Evolutionary conservation across 2,113 vertebrate species (phyloP).

Genomic region (Numenius arquata): DNA sequence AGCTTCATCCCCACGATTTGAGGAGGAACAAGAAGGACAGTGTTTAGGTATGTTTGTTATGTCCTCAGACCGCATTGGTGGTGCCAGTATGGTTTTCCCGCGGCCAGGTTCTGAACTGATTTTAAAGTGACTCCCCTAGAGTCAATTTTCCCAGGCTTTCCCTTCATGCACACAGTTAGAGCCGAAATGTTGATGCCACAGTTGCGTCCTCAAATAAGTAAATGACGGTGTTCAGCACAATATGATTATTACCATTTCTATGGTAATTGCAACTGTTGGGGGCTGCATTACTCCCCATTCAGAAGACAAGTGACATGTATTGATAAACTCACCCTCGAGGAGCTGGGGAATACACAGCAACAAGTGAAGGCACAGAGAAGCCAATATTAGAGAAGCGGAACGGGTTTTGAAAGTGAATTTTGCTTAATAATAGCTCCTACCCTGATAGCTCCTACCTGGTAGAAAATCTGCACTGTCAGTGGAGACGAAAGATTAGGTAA

Average conservation of each 20-base stretch:
- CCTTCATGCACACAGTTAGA: background rate
- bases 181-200: background rate
- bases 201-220: background rate
- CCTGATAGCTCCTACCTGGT: background rate
- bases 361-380: background rate
- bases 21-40: background rate
- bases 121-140: background rate
- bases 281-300: background rate
- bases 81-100: background rate
- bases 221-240: background rate
- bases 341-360: background rate
- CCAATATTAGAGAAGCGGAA: background rate
- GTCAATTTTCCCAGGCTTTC: background rate
- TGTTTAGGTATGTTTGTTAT: background rate
- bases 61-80: background rate
- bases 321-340: fast-evolving
- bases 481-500: background rate
- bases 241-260: background rate
- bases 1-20: background rate
- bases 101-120: background rate
- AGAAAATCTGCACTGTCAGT: background rate
- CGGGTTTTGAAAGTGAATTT: background rate
- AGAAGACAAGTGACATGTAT: background rate
- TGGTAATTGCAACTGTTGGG: background rate
- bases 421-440: background rate